Base-by-base conservation (phyloP, 1,140 invertebrate species). In the Drosophila melanica region DNA sequence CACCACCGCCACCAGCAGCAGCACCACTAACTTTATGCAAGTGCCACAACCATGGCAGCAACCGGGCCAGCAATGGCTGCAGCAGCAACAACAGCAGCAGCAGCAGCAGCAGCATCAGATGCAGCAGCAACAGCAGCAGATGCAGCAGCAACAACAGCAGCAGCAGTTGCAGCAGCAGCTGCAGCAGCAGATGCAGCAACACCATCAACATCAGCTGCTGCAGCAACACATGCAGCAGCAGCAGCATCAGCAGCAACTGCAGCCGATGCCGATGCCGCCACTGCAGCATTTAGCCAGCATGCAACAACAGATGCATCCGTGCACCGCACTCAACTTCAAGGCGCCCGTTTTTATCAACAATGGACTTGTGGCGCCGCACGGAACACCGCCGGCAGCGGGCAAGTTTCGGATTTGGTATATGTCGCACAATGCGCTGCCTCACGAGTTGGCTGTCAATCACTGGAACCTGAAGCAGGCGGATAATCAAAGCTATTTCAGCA, bases 361-460 rank as follows among this genome's bases (percentile, higher is more conserved):
- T 14, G 50, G 30, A 35, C 55, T 50, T 16, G 23, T 23, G 10
- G 5, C 62, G 2, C 23, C 23, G 4, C 12, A 18, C 30, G 23
- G 4, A 9, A 9, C 35, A 3, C 14, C 59, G 1, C 47, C n/a
- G 23, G 35, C 20, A 8, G 4, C 30, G 1, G 48, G 39, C 4
- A 53, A 53, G 11, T 42, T 35, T 30, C 47, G 60, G 14, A 18
- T 63, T 53, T 63, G 47, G 60, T 63, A 42, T 44, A 63, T 63
- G 60, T 11, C 47, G 7, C 37, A 51, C n/a, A 51, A 30, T 41
- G 18, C 58, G 5, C 4, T 20, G 30, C 45, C 59, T 7, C 48
- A 63, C 20, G 37, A 63, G 35, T 7, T 39, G 18, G 18, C 20
- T n/a, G 14, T 30, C 4, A 44, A 47, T 16, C 57, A 60, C n/a